Base-by-base conservation (phyloP, 2,113 vertebrate genomes). In the Cranoglanis bouderius region DNA sequence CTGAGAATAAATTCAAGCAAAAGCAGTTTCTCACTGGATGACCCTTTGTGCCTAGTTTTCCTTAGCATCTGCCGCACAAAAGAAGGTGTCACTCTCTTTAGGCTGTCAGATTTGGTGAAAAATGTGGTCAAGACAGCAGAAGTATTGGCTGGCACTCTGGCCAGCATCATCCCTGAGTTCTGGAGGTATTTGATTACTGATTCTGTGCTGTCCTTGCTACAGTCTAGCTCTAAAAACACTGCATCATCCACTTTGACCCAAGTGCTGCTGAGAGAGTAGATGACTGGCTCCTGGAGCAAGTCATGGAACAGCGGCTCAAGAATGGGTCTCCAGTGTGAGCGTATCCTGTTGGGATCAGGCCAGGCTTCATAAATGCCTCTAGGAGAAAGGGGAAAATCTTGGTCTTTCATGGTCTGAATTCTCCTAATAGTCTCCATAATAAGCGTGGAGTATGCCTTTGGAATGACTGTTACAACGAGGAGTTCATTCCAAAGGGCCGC, bases 401-500 rank as follows among this genome's bases (percentile, higher is more conserved):
- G 95, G 94, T 96, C 96, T 90, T 96, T 94, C 90, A 96, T 96
- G 2, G 92, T 95, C 92, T 97, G 96, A 92, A 97, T 96, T 85
- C 97, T 95, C 87, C 94, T 96, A 88, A 99, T 95, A 63, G 95
- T 95, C 88, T 98, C 97, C 40, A 96, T 94, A 93, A 99, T 95
- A 83, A 99, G 97, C 0, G 96, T 96, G 51, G 96, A 96, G 83
- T 99, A 99, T 80, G 97, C 97, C 94, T 94, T 97, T 0, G 98
- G 98, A 87, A 99, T 97, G 89, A 99, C 91, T 6, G 95, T 97
- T 57, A 95, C 90, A 57, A 99, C 94, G 4, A 99, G 97, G 65
- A 98, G 95, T 84, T 99, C 98, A 90, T 99, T 99, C 98, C 98
- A 99, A 85, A 99, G 90, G 78, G 98, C 98, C 0, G 98, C 96